Base-by-base conservation (phyloP, 2,113 vertebrate species). In the Centropus bengalensis region DNA sequence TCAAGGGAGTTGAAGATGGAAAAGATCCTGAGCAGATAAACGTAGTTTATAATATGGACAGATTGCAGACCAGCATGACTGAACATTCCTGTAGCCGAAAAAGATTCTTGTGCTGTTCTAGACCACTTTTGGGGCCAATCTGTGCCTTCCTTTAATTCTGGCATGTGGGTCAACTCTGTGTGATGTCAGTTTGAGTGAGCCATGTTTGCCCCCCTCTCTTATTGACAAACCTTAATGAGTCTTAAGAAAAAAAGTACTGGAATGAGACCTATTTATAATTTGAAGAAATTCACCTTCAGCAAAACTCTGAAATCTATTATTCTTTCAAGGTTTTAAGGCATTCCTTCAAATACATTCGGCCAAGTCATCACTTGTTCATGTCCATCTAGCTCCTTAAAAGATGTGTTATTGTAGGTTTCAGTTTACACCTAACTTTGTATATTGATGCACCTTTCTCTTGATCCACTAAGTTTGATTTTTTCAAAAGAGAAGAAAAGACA, bases 81-180 rank as follows among this genome's bases (percentile, higher is more conserved):
- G 82, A 93, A 92, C 60, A 49, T 95, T 96, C 64, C 87, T 56
- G 64, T 94, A 96, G 89, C 91, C 1, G 76, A 94, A 86, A 95
- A 97, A 91, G 58, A 87, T 73, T 79, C 84, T 30, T 93, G 78
- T 92, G 86, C 91, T 97, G 79, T 94, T 96, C 62, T 92, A 91
- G 92, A 97, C 94, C 93, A 94, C 94, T 93, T 83, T 83, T 74
- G 32, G 91, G 97, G 98, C 98, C 82, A 75, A 90, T 78, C 95
- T 95, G 97, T 98, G 98, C 98, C 98, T 98, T 98, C 97, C 20
- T 96, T 96, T 14, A 95, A 82, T 88, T 89, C 77, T 69, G 82
- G 90, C 64, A 90, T 91, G 56, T 64, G 67, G 88, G 93, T 90
- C 90, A 81, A 80, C 73, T 70, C 70, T 75, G 42, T 64, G 83